These are phyloP conservation scores for Drosophila repleta DNA, from an alignment of 1,140 invertebrate species.

Conservation along the genomic window DNA sequence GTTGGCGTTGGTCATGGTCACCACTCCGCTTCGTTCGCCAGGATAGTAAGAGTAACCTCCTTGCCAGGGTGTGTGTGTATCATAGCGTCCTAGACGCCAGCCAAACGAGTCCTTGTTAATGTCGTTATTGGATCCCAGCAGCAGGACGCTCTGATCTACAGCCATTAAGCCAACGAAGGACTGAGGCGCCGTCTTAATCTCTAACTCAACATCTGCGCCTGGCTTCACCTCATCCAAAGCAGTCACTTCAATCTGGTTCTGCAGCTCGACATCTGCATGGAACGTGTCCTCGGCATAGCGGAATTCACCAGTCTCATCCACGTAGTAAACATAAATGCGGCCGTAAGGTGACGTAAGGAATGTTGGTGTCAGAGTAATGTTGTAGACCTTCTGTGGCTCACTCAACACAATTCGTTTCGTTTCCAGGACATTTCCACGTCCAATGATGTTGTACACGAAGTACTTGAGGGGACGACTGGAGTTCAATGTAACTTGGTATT, in stretches of 20 bases:
- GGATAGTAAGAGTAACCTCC: constrained; percentile 77
- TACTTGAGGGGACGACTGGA: constrained; percentile 91
- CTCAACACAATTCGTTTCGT: constrained; percentile 87
- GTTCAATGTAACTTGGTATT: constrained; percentile 91
- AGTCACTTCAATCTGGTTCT: constrained; percentile 85
- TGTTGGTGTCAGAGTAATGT: constrained; percentile 87
- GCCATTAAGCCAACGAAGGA: constrained; percentile 93
- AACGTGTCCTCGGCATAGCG: constrained; percentile 92
- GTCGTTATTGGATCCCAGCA: constrained; percentile 85
- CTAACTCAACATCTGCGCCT: constrained; percentile 89
- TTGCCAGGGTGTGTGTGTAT: constrained; percentile 72
- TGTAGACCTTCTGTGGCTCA: constrained; percentile 67
- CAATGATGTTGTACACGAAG: constrained; percentile 92
- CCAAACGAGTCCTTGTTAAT: constrained; percentile 70
- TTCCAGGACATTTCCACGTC: constrained; percentile 92
- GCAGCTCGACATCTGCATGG: constrained; percentile 89
- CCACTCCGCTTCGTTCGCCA: constrained; percentile 66
- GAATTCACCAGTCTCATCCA: constrained; percentile 89
- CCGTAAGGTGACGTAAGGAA: constrained; percentile 92
- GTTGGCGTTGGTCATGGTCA: constrained; percentile 77
- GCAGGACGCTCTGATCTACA: constrained; percentile 93
- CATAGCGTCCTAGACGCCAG: constrained; percentile 76
- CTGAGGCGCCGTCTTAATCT: constrained; percentile 91
- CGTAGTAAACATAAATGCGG: constrained; percentile 91
- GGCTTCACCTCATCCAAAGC: constrained; percentile 86